Base-by-base conservation (phyloP, 2,888 invertebrate species). In the Cheilosia impressa region DNA sequence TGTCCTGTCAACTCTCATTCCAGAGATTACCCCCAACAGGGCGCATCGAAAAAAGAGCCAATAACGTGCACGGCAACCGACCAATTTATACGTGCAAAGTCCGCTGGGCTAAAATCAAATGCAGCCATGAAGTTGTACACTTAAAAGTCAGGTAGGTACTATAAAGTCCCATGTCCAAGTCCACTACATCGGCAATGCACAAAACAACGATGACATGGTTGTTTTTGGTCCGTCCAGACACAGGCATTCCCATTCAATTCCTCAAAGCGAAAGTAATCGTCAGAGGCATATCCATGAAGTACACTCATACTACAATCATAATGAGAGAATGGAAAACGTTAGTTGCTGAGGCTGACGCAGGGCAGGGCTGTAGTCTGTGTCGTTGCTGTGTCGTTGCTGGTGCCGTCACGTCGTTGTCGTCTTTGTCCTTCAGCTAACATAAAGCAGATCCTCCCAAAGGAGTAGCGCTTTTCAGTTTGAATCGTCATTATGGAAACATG, bases 101-200 rank as follows among this genome's bases (percentile, higher is more conserved):
- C 27, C 15, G 17, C 24, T 43, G 45, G 24, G 2, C 47, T 52
- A 27, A 72, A 62, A 24, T 52, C 72, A 22, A 52, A 53, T 41
- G 17, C 60, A 72, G 38, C 52, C 27, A 45, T 72, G 31, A 62
- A 52, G 27, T 10, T 31, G 69, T 27, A 62, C 38, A 68, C 69
- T 76, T 31, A 69, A 63, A 63, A 81, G 81, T 69, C 76, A 76
- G 68, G 65, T 17, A 76, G 68, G 65, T 17, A 76, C 27, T 15
- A 27, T 50, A 34, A 34, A 45, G 17, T 3, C 38, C 15, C 13
- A 57, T 19, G 47, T 60, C 41, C 47, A 50, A 10, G 47, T 60
- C 41, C 55, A 57, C 17, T 6, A 27, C 19, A 53, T 55, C 52
- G 41, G 53, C 45, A 60, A 52, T 43, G 19, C 53, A 41, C 43